Evolutionary conservation across 2,888 invertebrate genomes (phyloP).

Genomic region (Sinelater perroti): DNA sequence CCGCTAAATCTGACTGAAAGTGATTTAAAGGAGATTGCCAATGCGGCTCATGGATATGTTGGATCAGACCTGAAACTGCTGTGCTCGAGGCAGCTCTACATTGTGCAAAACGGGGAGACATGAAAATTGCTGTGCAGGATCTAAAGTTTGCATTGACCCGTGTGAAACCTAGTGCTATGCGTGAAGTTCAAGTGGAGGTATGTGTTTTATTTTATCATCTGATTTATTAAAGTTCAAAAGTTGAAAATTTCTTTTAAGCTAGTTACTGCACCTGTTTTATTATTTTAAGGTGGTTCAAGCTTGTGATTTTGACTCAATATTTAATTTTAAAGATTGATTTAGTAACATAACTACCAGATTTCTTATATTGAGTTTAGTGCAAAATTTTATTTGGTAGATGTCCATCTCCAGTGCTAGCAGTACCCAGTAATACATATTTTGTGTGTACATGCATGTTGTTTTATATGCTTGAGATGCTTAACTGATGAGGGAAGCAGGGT

Average conservation of each 20-base stretch:
- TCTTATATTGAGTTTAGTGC: too few species aligned
- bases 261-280: too few species aligned
- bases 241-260: too few species aligned
- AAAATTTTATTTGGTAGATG: too few species aligned
- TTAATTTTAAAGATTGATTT: neutral
- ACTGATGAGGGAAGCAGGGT: too few species aligned
- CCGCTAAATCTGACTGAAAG: conserved; percentile 65
- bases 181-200: conserved; percentile 86
- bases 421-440: too few species aligned
- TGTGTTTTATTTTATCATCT: neutral
- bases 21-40: conserved; percentile 72
- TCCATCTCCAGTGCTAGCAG: too few species aligned
- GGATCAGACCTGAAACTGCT: conserved; percentile 86
- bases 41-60: conserved; percentile 87
- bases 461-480: too few species aligned
- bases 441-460: too few species aligned
- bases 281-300: neutral
- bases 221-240: neutral
- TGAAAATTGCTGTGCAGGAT: conserved; percentile 61
- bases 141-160: conserved; percentile 71
- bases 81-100: conserved; percentile 76
- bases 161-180: conserved; percentile 90
- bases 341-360: too few species aligned
- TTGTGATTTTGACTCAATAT: neutral
- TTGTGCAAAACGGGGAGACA: conserved; percentile 62